phyloP scores from a whole-genome alignment of 2,888 invertebrate species.

The Taphrorychus bicolor region DNA sequence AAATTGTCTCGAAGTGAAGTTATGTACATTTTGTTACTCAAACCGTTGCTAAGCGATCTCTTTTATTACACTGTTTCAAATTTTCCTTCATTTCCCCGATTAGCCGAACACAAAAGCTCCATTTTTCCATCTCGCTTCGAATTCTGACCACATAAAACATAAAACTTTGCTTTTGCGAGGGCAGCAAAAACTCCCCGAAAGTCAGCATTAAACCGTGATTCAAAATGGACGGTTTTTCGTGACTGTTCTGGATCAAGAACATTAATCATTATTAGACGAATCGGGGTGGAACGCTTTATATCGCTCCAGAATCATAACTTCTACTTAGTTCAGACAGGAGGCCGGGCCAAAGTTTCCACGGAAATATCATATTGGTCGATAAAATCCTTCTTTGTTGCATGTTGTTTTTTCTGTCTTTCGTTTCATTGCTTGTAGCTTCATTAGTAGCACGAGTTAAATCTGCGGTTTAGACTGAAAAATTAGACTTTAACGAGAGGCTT shows the following conservation, averaged over 20 bases:
- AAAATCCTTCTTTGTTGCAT: constrained; percentile 6
- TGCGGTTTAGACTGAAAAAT: too few relatives aligned
- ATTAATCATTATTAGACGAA: constrained; percentile 41
- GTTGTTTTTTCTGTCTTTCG: too few relatives aligned
- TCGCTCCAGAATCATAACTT: constrained; percentile 42
- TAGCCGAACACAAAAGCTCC: constrained; percentile 14
- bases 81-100: constrained; percentile 13
- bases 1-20: too few relatives aligned
- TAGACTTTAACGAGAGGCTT: too few relatives aligned
- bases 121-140: constrained; percentile 29
- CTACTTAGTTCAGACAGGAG: constrained; percentile 38
- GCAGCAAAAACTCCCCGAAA: constrained; percentile 25
- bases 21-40: too few relatives aligned
- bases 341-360: constrained; percentile 26
- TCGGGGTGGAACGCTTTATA: constrained; percentile 39
- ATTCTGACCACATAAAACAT: constrained; percentile 39
- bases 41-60: too few relatives aligned
- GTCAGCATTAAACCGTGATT: constrained; percentile 40
- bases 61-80: too few relatives aligned
- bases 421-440: too few relatives aligned
- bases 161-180: constrained; percentile 34
- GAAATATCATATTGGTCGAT: constrained; percentile 29
- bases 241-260: constrained; percentile 35
- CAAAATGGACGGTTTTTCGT: constrained; percentile 40
- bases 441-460: too few relatives aligned